These are phyloP conservation scores for Sorex fumeus DNA, from an alignment of 2,113 vertebrate species.

Conservation along the genomic window DNA sequence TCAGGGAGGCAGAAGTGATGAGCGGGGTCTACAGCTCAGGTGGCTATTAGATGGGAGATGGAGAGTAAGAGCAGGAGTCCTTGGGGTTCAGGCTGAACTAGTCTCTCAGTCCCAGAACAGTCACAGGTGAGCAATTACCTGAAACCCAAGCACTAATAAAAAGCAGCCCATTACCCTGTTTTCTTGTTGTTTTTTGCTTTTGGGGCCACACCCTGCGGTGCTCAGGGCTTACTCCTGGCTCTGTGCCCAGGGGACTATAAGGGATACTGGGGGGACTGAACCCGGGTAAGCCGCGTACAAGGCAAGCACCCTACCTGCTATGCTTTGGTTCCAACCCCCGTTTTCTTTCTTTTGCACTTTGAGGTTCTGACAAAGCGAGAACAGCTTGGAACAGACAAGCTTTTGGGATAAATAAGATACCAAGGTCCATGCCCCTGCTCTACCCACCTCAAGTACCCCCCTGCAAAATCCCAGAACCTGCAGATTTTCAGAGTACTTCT, in stretches of 20 bases:
- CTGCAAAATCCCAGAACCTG: neutral
- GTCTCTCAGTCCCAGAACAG: neutral
- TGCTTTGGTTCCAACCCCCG: no score
- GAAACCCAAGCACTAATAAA: neutral
- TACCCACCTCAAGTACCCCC: neutral
- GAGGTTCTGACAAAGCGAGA: neutral
- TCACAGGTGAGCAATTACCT: neutral
- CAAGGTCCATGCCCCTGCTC: neutral
- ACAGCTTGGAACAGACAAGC: neutral
- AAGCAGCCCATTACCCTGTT: neutral
- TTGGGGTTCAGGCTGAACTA: slow-evolving; percentile 8
- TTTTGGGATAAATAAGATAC: neutral
- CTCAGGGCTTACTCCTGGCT: no score
- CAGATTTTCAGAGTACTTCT: neutral
- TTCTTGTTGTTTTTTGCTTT: no score
- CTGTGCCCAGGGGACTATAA: no score
- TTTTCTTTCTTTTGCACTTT: neutral
- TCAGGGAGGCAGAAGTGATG: neutral
- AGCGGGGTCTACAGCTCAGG: neutral
- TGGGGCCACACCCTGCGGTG: no score
- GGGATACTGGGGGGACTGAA: no score
- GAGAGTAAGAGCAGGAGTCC: neutral
- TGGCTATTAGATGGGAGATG: neutral
- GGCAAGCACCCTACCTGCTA: no score
- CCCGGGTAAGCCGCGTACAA: no score